Base-by-base conservation (phyloP, 2,113 vertebrate genomes). In the Pachycephala philippinensis region DNA sequence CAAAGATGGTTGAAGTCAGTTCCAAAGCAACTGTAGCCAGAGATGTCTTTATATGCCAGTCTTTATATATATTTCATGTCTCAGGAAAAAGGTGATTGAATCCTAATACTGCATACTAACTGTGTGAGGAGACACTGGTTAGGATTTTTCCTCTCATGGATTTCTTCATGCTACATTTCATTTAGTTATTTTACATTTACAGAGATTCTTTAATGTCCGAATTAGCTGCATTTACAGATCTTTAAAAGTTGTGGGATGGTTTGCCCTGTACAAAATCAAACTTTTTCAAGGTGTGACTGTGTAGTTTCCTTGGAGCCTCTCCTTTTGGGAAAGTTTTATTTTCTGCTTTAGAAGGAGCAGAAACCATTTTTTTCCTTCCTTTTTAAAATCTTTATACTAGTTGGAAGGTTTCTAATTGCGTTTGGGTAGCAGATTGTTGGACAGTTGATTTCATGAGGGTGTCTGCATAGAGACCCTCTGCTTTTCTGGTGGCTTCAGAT, bases 41-140 rank as follows among this genome's bases (percentile, higher is more conserved):
- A 44, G 56, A 90, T 59, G 39, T 83, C 84, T 94, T 94, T 57
- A 79, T 94, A 15, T 82, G 52, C 39, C 64, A 91, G 37, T 61
- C 52, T 69, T 49, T 39, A 14, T 23, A 19, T 31, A 10, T 47
- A 54, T 84, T 70, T 75, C 54, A 28, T 5, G 2, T 84, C 54
- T 52, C 27, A 66, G 54, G 53, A 65, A 59, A 49, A 69, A 70
- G n/a, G 13, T 59, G 42, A 39, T n/a, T 72, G 57, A 87, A 57
- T 33, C 10, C 35, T 66, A 33, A 19, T 49, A 28, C 19, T 84
- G 35, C 18, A 12, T 30, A 9, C 6, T 69, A 39, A 28, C 42
- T 59, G 18, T 31, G 6, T 64, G 19, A 42, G 26, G 7, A 85
- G 42, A 24, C 24, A 20, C 23, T 54, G 26, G 12, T 54, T 47